Base-by-base conservation (phyloP, 2,888 invertebrate genomes). In the Plagodis pulveraria region DNA sequence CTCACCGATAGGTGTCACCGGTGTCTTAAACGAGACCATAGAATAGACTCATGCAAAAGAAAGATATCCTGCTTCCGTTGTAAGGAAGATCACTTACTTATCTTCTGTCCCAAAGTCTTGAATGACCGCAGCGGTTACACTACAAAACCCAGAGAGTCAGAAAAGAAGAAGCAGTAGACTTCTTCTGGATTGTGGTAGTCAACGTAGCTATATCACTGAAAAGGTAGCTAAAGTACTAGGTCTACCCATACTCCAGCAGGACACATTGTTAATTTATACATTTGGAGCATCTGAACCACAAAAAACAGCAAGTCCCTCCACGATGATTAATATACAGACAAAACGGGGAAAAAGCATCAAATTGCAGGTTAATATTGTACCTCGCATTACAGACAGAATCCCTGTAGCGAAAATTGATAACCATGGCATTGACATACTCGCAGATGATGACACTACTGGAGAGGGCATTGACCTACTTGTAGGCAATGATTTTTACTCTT, bases 71-170 rank as follows among this genome's bases (percentile, higher is more conserved):
- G n/a, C n/a, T n/a, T n/a, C n/a, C n/a, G n/a, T n/a, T n/a, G n/a
- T n/a, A n/a, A n/a, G n/a, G n/a, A n/a, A n/a, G n/a, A n/a, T n/a
- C n/a, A n/a, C n/a, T n/a, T n/a, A n/a, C n/a, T n/a, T n/a, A n/a
- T n/a, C n/a, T n/a, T n/a, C n/a, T n/a, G n/a, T n/a, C n/a, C n/a
- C n/a, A n/a, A n/a, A n/a, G n/a, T n/a, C n/a, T n/a, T n/a, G n/a
- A n/a, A n/a, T n/a, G n/a, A n/a, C n/a, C n/a, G n/a, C n/a, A n/a
- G n/a, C n/a, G n/a, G n/a, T n/a, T n/a, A n/a, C n/a, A n/a, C n/a
- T n/a, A n/a, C n/a, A n/a, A n/a, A 4, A 0, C 5, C 0, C 2
- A 5, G 2, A 36, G 2, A 5, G 2, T 4, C 36, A 1, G 2
- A 4, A 7, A 1, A 36, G 5, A 1, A 5, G 36, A 36, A 36